Conservation (phyloP, 2,888 invertebrate genomes). For the Xestia ashworthii region DNA sequence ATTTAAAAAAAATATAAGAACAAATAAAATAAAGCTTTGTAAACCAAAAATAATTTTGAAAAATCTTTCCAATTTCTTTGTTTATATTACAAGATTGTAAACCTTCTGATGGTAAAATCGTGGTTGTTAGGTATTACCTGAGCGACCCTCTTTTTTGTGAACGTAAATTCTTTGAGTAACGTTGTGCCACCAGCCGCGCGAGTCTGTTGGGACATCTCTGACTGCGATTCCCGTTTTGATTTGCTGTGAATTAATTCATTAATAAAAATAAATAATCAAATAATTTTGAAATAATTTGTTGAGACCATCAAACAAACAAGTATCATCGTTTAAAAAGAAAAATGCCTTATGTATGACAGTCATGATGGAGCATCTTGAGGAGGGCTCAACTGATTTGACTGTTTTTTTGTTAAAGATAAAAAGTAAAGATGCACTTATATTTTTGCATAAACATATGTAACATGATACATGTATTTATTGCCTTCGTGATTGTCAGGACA, state of each 20-base stretch:
- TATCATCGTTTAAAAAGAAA: neutral
- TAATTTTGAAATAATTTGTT: neutral
- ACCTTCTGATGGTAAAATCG: neutral
- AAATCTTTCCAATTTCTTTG: slow-evolving; percentile 6
- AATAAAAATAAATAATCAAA: neutral
- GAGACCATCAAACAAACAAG: neutral
- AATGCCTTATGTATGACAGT: neutral
- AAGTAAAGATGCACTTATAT: too few relatives aligned
- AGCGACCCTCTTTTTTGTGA: slow-evolving; percentile 90
- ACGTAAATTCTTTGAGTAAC: slow-evolving; percentile 92
- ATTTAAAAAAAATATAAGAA: slow-evolving; percentile 41
- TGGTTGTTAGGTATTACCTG: slow-evolving; percentile 70
- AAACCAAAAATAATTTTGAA: neutral
- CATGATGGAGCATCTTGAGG: neutral
- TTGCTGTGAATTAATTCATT: slow-evolving; percentile 65
- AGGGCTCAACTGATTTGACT: neutral
- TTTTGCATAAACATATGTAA: too few relatives aligned
- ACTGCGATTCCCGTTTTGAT: slow-evolving; percentile 82
- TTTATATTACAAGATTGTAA: neutral
- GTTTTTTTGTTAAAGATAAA: neutral
- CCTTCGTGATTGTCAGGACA: neutral
- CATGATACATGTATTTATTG: neutral
- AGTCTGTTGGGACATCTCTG: slow-evolving; percentile 92
- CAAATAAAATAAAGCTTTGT: slow-evolving; percentile 37
- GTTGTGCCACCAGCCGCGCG: slow-evolving; percentile 93